Base-by-base conservation (phyloP, 2,888 invertebrate species). In the Hydriomena furcata region DNA sequence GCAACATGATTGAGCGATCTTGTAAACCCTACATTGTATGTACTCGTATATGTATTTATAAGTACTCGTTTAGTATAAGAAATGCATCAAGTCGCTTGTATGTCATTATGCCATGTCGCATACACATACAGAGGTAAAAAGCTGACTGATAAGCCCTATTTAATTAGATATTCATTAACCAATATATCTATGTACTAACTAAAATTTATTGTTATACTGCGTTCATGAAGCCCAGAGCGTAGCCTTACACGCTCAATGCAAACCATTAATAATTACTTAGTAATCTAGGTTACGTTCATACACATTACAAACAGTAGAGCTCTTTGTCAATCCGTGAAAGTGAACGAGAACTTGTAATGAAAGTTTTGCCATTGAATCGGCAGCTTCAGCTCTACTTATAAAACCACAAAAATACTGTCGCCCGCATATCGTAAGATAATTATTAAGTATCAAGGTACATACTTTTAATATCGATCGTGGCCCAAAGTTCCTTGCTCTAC, bases 161-260 rank as follows among this genome's bases (percentile, higher is more conserved):
- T 48, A 13, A 43, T 55, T 60, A 51, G 42, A 57, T 47, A 57
- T 60, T 57, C 52, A 60, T 53, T 53, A 40, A n/a, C n/a, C n/a
- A n/a, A 55, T 46, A 35, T 54, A n/a, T n/a, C n/a, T n/a, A n/a
- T n/a, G n/a, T n/a, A n/a, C n/a, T n/a, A n/a, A n/a, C n/a, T n/a
- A n/a, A n/a, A n/a, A n/a, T n/a, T n/a, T n/a, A n/a, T n/a, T n/a
- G n/a, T n/a, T n/a, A n/a, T n/a, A n/a, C n/a, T n/a, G n/a, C n/a
- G n/a, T n/a, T n/a, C n/a, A n/a, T n/a, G n/a, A n/a, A n/a, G n/a
- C n/a, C n/a, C n/a, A n/a, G n/a, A n/a, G n/a, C n/a, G n/a, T n/a
- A n/a, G n/a, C n/a, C n/a, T n/a, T 27, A 11, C 23, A 36, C 25
- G 24, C 13, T 11, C 41, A 12, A 12, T 13, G 23, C 30, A 30